phyloP scores from a whole-genome alignment of 2,113 vertebrate species.

The Spea bombifrons region DNA sequence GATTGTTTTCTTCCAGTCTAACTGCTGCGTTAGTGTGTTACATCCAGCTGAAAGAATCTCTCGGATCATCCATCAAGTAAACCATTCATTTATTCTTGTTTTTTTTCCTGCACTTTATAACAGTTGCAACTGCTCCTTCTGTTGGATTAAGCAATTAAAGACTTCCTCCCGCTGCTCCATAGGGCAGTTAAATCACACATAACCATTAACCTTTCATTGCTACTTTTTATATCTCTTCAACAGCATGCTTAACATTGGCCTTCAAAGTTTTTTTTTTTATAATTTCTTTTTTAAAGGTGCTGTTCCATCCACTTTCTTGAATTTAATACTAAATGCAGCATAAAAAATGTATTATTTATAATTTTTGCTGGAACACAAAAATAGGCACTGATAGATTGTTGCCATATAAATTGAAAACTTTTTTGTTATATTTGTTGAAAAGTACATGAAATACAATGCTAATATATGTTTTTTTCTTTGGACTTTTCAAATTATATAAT shows the following conservation, averaged over 20 bases:
- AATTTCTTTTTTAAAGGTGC: too few relatives aligned
- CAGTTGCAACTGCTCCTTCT: conserved; percentile 14
- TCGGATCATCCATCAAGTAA: conserved; percentile 36
- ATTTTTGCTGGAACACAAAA: too few relatives aligned
- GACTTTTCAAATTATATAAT: too few relatives aligned
- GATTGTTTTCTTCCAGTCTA: conserved; percentile 30
- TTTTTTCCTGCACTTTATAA: conserved; percentile 4
- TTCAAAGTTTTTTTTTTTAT: too few relatives aligned
- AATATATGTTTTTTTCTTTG: too few relatives aligned
- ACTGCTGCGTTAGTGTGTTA: conserved; percentile 20
- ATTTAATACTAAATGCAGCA: neutral
- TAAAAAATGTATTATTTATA: neutral
- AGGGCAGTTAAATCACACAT: conserved; percentile 7
- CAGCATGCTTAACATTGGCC: neutral
- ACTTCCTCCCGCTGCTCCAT: conserved; percentile 11
- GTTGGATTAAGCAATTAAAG: conserved; percentile 25
- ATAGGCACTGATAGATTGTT: too few relatives aligned
- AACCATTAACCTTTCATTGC: conserved; percentile 7
- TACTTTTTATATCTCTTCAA: neutral
- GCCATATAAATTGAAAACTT: too few relatives aligned
- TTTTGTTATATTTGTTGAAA: too few relatives aligned
- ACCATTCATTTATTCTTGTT: conserved; percentile 16
- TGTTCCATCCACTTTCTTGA: too few relatives aligned
- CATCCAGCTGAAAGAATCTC: conserved; percentile 36
- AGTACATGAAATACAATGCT: too few relatives aligned